These are phyloP conservation scores for Cuniculus paca DNA, from an alignment of 2,797 vertebrate species.

Conservation along the genomic window DNA sequence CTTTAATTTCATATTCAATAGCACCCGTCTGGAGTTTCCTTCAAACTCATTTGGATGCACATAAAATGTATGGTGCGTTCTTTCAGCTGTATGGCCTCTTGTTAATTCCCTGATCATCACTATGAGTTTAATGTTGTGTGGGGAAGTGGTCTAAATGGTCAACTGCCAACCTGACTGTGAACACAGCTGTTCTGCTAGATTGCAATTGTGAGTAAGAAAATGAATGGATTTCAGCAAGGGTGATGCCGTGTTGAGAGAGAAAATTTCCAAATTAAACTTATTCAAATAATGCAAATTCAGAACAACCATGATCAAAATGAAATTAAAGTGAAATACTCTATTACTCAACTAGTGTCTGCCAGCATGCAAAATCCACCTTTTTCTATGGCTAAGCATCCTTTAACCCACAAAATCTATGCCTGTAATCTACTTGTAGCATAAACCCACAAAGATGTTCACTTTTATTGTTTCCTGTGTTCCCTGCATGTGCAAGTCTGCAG, in stretches of 20 bases:
- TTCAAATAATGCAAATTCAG: neutral
- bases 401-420: neutral
- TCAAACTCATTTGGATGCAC: neutral
- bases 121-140: neutral
- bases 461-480: neutral
- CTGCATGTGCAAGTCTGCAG: neutral
- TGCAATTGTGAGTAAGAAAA: neutral
- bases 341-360: neutral
- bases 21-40: conserved; percentile 37
- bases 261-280: neutral
- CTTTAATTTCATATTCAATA: conserved; percentile 42
- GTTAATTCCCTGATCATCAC: conserved; percentile 34
- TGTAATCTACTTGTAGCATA: neutral
- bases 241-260: neutral
- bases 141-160: conserved; percentile 13
- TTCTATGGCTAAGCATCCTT: neutral
- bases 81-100: neutral
- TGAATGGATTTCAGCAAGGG: neutral
- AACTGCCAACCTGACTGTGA: conserved; percentile 12
- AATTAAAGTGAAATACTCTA: neutral
- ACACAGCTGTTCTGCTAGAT: neutral
- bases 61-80: conserved; percentile 29
- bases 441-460: neutral
- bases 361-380: neutral
- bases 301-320: neutral